Conservation (phyloP, 1,140 invertebrate genomes). For the Drosophila simulans region DNA sequence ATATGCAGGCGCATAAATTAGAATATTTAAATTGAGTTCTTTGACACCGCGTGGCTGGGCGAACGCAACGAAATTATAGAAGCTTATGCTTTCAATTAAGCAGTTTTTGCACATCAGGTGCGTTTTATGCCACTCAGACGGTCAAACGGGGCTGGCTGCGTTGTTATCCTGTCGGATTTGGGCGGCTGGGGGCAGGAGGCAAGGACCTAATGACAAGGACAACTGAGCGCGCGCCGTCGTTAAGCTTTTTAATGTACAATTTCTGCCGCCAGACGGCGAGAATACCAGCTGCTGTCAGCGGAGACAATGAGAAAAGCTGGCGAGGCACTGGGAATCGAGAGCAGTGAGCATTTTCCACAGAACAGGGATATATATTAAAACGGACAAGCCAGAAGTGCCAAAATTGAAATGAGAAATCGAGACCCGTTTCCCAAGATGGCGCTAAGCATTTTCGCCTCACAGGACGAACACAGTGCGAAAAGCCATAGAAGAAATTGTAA, state of each 20-base stretch:
- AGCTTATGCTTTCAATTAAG: conserved; percentile 82
- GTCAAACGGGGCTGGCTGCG: conserved; percentile 25
- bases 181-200: background rate
- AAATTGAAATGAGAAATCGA: conserved; percentile 64
- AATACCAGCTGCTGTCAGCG: conserved; percentile 54
- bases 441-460: conserved; percentile 7
- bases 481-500: background rate
- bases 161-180: background rate
- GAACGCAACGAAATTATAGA: conserved; percentile 66
- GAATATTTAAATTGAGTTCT: conserved; percentile 63
- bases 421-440: conserved; percentile 24
- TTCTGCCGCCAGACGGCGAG: conserved; percentile 29
- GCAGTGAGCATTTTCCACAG: conserved; percentile 1
- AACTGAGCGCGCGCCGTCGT: conserved; percentile 47
- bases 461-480: background rate
- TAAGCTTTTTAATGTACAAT: conserved; percentile 75
- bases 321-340: conserved; percentile 1
- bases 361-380: conserved; percentile 48
- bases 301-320: conserved; percentile 54
- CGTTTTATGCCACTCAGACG: conserved; percentile 67
- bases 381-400: conserved; percentile 42
- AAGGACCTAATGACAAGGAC: conserved; percentile 60
- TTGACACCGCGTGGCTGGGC: conserved; percentile 34
- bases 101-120: conserved; percentile 80
- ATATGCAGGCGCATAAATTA: conserved; percentile 73